Base-by-base conservation (phyloP, 2,797 vertebrate genomes). In the Melanogrammus aeglefinus region DNA sequence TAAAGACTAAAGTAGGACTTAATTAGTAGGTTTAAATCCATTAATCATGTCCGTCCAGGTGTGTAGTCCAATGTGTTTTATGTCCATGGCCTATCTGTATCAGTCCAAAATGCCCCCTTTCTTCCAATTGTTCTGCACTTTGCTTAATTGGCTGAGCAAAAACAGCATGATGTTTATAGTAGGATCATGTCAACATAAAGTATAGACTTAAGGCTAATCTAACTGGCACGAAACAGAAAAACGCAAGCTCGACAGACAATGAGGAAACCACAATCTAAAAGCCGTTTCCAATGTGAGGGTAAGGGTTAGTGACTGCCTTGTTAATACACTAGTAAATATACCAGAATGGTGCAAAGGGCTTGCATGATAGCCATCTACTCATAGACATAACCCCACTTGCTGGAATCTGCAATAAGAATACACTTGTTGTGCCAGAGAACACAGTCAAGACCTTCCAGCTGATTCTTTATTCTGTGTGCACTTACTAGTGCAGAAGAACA, bases 401-500 rank as follows among this genome's bases (percentile, higher is more conserved):
- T 63, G 57, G 57, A 63, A 63, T 63, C 57, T 4, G 14, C 24
- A 12, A 69, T 69, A 27, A 69, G 27, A 69, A 69, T 24, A 63
- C 63, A 69, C n/a, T 69, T 69, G 63, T 21, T 18, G 70, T 73
- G 72, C 27, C 31, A 18, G 70, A 72, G 63, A 72, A 14, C 33
- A 72, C 1, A 16, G 27, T 29, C 70, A 33, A 72, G 70, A 35
- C 27, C 33, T 72, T 72, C 29, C 72, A 39, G 16, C 3, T 73
- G 21, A 21, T 35, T 73, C 72, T 73, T 36, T 1, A 69, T 2
- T 27, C 63, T 27, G 63, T 69, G 57, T 73, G 33, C 35, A 39
- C 72, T 39, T 39, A 57, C 74, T 6, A 72, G 81, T 85, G 72
- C 78, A 79, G 77, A 84, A 12, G 85, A 84, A 85, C 83, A 81